Evolutionary conservation across 2,113 vertebrate genomes (phyloP).

Genomic region (Larimichthys polyactis): DNA sequence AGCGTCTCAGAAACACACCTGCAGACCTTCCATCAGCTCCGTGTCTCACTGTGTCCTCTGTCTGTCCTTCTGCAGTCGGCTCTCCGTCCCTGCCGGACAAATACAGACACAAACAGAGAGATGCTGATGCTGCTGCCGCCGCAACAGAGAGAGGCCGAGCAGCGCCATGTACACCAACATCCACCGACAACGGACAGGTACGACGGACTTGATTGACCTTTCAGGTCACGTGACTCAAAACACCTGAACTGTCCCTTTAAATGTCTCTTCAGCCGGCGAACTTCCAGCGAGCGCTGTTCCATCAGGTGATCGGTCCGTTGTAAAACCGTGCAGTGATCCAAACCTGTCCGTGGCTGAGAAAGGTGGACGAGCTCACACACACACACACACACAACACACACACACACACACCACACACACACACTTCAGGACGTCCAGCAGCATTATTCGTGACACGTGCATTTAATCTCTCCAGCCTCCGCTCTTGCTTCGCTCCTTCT

Average conservation of each 20-base stretch:
- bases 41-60: no score
- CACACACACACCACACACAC: neutral
- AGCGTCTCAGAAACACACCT: constrained; percentile 31
- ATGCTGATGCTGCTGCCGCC: constrained; percentile 94
- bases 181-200: constrained; percentile 91
- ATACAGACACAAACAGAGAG: constrained; percentile 93
- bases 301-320: constrained; percentile 97
- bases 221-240: no score
- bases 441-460: fast-evolving
- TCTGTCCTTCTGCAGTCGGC: constrained; percentile 80
- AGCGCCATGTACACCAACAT: constrained; percentile 94
- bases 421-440: neutral
- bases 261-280: constrained; percentile 85
- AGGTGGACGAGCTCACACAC: constrained; percentile 80
- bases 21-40: no score
- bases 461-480: neutral
- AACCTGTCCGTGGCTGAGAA: constrained; percentile 98
- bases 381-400: neutral
- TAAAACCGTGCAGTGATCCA: constrained; percentile 97
- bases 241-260: no score
- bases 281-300: constrained; percentile 94
- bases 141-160: constrained; percentile 93
- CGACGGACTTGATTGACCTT: no score
- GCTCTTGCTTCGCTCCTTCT: no score
- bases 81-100: constrained; percentile 97